phyloP scores from a whole-genome alignment of 2,797 vertebrate species.

The Artibeus lituratus region DNA sequence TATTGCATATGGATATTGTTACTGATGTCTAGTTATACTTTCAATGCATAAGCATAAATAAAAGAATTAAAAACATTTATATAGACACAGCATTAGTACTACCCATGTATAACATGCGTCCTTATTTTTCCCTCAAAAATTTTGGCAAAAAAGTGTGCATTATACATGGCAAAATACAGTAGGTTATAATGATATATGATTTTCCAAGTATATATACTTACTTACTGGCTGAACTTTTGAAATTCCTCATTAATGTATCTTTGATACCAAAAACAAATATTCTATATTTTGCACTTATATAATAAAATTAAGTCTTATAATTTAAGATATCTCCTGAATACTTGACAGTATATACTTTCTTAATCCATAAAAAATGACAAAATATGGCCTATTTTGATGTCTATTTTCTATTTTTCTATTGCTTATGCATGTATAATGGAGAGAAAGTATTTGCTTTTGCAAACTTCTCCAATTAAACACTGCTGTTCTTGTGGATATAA shows the following conservation, averaged over 20 bases:
- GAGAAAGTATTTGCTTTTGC: slow-evolving; percentile 12
- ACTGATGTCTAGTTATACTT: no score
- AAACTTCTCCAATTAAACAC: slow-evolving; percentile 16
- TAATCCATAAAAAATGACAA: neutral
- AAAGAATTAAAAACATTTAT: no score
- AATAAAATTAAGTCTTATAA: neutral
- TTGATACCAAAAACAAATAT: slow-evolving; percentile 15
- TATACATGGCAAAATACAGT: no score
- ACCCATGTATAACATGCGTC: no score
- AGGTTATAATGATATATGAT: neutral
- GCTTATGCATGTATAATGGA: neutral
- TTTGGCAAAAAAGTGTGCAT: no score
- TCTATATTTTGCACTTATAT: neutral
- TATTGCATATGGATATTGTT: no score
- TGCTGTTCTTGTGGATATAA: slow-evolving; percentile 34
- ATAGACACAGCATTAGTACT: no score
- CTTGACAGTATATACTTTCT: neutral
- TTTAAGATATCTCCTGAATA: neutral
- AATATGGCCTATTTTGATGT: neutral
- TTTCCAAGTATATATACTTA: neutral
- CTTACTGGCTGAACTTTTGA: neutral
- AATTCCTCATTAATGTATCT: neutral
- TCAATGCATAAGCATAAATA: no score
- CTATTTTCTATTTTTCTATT: neutral
- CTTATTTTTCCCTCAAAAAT: no score